phyloP scores from a whole-genome alignment of 2,113 vertebrate genomes.

The Trematocara stigmaticum region DNA sequence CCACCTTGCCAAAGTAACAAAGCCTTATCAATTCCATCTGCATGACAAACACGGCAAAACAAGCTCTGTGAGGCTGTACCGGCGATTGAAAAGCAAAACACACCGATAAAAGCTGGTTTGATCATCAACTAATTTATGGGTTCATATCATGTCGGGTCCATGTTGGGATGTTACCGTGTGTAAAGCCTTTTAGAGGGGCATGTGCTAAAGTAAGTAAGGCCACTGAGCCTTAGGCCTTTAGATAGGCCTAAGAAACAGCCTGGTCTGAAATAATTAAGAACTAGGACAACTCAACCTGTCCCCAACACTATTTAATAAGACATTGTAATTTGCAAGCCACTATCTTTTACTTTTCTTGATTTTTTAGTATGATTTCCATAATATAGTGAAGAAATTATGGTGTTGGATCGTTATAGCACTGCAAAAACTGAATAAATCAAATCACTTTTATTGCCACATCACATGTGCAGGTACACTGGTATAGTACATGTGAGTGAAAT shows the following conservation, averaged over 20 bases:
- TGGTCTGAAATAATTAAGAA: background rate
- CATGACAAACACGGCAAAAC: background rate
- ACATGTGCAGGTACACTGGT: background rate
- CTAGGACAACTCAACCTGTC: background rate
- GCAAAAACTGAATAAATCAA: background rate
- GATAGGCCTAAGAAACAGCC: background rate
- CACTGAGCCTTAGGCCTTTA: background rate
- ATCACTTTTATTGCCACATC: background rate
- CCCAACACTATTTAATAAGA: background rate
- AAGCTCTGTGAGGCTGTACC: background rate
- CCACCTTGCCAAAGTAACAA: constrained; percentile 17
- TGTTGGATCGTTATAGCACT: background rate
- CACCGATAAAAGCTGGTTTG: background rate
- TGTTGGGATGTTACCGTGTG: background rate
- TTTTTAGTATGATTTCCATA: background rate
- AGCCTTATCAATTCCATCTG: constrained; percentile 8
- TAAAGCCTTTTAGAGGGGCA: background rate
- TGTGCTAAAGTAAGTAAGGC: background rate
- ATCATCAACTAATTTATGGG: background rate
- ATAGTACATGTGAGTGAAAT: background rate
- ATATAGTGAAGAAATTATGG: background rate
- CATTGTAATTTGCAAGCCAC: background rate
- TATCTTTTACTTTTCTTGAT: background rate
- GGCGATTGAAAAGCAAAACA: background rate
- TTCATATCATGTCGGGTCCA: background rate